These are phyloP conservation scores for Rotaria sp. DNA, from an alignment of 2,888 invertebrate species.

Conservation along the genomic window DNA sequence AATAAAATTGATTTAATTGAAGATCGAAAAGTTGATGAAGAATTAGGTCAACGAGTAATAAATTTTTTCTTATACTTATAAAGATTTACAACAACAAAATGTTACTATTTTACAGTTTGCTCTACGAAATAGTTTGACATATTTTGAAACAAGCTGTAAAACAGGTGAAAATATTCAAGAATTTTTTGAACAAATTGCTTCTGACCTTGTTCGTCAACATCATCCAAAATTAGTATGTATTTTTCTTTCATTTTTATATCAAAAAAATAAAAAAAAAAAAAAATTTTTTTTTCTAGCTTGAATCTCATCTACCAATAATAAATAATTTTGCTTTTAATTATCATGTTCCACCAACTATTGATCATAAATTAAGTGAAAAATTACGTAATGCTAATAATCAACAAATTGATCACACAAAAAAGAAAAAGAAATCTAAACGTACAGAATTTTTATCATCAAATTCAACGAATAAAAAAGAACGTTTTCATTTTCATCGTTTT, in stretches of 20 bases:
- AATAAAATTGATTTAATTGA: slow-evolving; percentile 9
- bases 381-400: neutral
- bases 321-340: neutral
- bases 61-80: neutral
- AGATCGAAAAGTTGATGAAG: slow-evolving; percentile 11
- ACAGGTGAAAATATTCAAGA: slow-evolving; percentile 2
- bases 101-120: neutral
- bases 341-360: neutral
- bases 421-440: neutral
- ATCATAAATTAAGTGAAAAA: slow-evolving; percentile 2
- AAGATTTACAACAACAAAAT: neutral
- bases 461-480: neutral
- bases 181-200: neutral
- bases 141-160: slow-evolving; percentile 5
- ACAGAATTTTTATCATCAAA: neutral
- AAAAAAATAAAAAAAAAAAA: neutral
- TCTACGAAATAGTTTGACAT: neutral
- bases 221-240: neutral
- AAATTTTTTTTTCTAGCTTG: neutral
- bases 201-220: neutral
- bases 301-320: neutral
- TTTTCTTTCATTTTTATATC: neutral
- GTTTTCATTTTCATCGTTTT: neutral
- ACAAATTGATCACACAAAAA: neutral
- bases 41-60: neutral